Conservation (phyloP, 2,113 vertebrate genomes). For the Loxodonta africana region DNA sequence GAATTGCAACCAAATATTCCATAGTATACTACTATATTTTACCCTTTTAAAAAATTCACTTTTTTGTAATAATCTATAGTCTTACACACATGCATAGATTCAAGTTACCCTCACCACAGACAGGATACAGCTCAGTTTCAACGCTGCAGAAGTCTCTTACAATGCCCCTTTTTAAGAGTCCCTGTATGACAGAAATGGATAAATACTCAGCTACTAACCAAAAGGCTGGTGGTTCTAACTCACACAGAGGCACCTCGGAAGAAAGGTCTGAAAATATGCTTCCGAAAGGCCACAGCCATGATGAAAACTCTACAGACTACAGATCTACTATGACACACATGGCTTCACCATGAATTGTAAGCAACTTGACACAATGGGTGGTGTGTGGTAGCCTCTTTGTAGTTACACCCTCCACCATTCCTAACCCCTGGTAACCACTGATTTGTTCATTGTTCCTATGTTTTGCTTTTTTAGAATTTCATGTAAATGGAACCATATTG, state of each 20-base stretch:
- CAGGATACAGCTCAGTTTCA: background rate
- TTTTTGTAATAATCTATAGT: background rate
- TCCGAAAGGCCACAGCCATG: too few relatives aligned
- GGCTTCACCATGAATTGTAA: too few relatives aligned
- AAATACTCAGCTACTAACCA: too few relatives aligned
- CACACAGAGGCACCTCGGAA: too few relatives aligned
- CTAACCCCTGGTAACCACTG: background rate
- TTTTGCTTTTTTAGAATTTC: constrained; percentile 1
- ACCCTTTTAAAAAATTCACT: background rate
- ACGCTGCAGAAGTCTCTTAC: background rate
- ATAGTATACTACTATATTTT: background rate
- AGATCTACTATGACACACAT: too few relatives aligned
- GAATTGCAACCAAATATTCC: background rate
- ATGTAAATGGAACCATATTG: background rate
- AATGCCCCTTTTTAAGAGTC: background rate
- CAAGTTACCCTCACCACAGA: background rate
- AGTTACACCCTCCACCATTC: background rate
- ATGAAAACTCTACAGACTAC: too few relatives aligned
- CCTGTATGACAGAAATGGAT: too few relatives aligned
- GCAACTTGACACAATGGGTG: too few relatives aligned
- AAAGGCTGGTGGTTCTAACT: too few relatives aligned
- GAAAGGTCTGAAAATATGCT: too few relatives aligned
- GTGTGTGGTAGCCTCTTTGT: background rate
- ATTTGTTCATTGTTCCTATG: background rate
- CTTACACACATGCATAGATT: background rate